Conservation (phyloP, 2,797 vertebrate genomes). For the Myiothlypis coronata region DNA sequence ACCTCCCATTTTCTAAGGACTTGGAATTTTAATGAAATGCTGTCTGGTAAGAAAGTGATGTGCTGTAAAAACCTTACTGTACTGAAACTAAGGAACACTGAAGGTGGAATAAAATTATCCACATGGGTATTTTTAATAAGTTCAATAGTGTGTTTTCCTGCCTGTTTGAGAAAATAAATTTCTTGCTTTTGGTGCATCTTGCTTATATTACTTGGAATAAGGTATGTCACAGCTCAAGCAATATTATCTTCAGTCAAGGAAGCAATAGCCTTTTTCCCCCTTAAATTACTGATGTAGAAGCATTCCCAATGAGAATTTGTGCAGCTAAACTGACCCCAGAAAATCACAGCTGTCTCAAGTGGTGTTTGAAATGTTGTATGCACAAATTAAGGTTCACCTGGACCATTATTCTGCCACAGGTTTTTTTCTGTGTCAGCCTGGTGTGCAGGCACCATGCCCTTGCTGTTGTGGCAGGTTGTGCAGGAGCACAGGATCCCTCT, state of each 20-base stretch:
- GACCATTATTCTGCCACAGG: background rate
- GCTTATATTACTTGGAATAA: constrained; percentile 18
- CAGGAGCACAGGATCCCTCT: background rate
- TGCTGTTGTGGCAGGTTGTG: background rate
- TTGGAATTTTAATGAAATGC: background rate
- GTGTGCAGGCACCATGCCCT: accelerated
- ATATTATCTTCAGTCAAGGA: background rate
- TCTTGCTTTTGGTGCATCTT: background rate
- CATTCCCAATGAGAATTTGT: background rate
- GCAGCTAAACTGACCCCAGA: background rate
- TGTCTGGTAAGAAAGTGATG: background rate
- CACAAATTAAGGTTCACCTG: background rate
- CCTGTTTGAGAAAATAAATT: constrained; percentile 14
- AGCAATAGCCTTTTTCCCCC: background rate
- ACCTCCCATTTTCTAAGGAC: background rate
- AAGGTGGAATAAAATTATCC: background rate
- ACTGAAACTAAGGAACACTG: background rate
- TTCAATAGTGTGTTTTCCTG: background rate
- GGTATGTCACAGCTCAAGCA: background rate
- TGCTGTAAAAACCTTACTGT: background rate
- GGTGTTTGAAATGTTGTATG: background rate
- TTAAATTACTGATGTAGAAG: background rate
- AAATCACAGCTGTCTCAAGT: background rate
- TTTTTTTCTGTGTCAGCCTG: background rate
- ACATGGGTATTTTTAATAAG: constrained; percentile 49